Evolutionary conservation across 2,888 invertebrate species (phyloP), one percentile per base, ranked within the genome.

Genomic region (Rhorus exstirpatorius): DNA sequence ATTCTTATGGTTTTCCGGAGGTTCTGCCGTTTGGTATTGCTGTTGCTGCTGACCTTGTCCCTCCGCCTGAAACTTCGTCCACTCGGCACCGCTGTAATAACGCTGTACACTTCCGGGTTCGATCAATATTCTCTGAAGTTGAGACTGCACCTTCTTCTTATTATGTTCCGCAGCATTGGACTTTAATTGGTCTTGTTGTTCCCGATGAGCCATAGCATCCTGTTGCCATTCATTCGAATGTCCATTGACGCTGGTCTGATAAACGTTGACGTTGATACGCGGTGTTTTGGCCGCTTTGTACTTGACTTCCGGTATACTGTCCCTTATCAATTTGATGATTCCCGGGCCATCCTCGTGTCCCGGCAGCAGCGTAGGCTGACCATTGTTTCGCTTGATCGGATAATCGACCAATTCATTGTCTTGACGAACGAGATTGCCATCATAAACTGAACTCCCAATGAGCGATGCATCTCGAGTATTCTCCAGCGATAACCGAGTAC

Each of bases 301-400:
- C 17, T 68, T 76, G 70, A 76, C 79, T 46, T 83, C 71, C 3
- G 83, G 79, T 76, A 83, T 72, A 17, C 49, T 67, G 14, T 79
- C 76, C 58, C 79, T 58, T 67, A 83, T 83, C 60, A 79, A 67
- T 76, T 83, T 65, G 53, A 79, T 79, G 49, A 83, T 79, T 3
- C 67, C 44, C 14, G 38, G 49, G 51, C 63, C 58, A 76, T 84
- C 72, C 78, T 80, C 78, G 7, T 31, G 55, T 10, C 53, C 78
- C 8, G 53, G 24, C 7, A 14, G 44, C 55, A 61, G 53, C 24
- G 24, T 8, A 24, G 71, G 49, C 49, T 55, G 72, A 14, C 24
- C 35, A 58, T 63, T 68, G 44, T 78, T 74, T 38, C 44, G 79
- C 41, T 72, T 60, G n/a, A 46, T 72, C 38, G 68, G 19, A 55